Evolutionary conservation across 2,113 vertebrate genomes (phyloP), one percentile per base, ranked within the genome.

Genomic region (Cranoglanis bouderius): DNA sequence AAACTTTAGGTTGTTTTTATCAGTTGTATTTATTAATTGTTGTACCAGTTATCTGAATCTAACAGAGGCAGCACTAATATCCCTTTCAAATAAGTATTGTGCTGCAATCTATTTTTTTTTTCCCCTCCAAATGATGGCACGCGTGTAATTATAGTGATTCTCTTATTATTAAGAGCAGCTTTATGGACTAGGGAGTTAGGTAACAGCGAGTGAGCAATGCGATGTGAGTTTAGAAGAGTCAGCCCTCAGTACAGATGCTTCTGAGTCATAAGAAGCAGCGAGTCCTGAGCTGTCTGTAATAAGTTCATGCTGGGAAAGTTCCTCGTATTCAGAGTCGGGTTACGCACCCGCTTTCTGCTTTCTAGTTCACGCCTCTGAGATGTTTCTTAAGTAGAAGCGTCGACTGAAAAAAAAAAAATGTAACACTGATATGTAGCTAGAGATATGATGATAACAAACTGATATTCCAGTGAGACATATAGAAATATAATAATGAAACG

Each of bases 201-300:
- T 88, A 91, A 91, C 26, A 90, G 82, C 59, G 81, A 86, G 86
- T 85, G 88, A 89, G 88, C 84, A 83, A 82, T 77, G 74, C 40
- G 1, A 55, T 63, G 53, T 16, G 87, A 49, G 67, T 82, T 43
- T 57, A 59, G 43, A 13, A 43, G 70, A 78, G 87, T 85, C 59
- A 80, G 43, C 46, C 43, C 72, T 63, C 57, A 32, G 78, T 87
- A 77, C 61, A 83, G 84, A 89, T 38, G 77, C 82, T 53, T 70
- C 49, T 91, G 90, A 91, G 82, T 91, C 88, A 91, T 82, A 81
- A 70, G 84, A 57, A 84, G 59, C 82, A 81, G 87, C 75, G 38
- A 86, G 88, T 89, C 90, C 86, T 67, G 85, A 82, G 80, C 87
- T 74, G 46, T 38, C 65, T 55, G 57, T 72, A 88, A 84, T 80